Percentiles rank a stretch among this genome's conserved stretches.
These are phyloP conservation scores for Herpailurus yagouaroundi DNA, from an alignment of 2,113 vertebrate genomes.

Conservation along the genomic window DNA sequence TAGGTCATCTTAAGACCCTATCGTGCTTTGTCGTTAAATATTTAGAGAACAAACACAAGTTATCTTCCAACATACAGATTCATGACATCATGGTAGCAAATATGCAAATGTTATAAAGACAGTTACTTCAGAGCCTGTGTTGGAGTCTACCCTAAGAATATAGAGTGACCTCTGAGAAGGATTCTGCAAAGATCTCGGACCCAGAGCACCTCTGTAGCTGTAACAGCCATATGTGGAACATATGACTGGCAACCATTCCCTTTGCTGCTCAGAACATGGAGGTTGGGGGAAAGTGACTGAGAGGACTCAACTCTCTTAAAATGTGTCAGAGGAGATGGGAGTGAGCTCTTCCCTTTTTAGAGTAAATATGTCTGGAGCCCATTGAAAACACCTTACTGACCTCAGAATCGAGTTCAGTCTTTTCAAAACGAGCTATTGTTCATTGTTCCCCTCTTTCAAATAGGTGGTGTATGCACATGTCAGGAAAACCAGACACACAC, in stretches of 20 bases:
- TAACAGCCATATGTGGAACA: not conserved
- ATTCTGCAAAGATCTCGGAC: not conserved
- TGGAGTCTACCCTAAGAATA: not conserved
- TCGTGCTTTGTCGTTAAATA: not conserved
- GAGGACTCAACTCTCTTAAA: not conserved
- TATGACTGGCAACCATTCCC: not conserved
- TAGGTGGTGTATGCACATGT: not conserved
- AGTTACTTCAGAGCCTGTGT: not conserved
- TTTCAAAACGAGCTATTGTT: conserved; percentile 8
- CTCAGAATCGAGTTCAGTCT: not conserved
- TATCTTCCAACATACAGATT: not conserved
- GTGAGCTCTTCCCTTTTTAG: not conserved
- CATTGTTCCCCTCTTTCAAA: not conserved
- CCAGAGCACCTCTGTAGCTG: not conserved
- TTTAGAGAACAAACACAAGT: not conserved
- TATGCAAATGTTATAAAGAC: not conserved
- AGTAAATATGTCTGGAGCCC: not conserved
- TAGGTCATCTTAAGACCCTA: not conserved
- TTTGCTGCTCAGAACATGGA: not conserved
- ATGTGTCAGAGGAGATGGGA: not conserved
- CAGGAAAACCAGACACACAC: not conserved
- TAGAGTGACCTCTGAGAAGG: not conserved
- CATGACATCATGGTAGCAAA: not conserved
- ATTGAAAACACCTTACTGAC: not conserved
- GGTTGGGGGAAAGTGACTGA: not conserved